phyloP scores from a whole-genome alignment of 2,888 invertebrate species.

The Apodemia zela region DNA sequence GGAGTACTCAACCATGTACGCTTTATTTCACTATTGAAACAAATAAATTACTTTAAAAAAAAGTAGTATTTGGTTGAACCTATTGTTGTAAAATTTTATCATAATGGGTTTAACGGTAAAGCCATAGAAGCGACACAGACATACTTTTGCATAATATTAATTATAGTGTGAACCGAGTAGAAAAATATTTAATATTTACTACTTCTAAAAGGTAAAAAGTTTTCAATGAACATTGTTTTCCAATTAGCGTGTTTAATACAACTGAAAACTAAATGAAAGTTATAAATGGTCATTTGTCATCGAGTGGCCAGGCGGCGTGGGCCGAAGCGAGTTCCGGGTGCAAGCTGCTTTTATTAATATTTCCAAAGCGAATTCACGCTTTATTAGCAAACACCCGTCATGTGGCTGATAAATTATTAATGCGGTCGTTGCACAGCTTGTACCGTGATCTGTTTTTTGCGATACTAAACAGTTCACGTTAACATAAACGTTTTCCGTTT shows the following conservation, averaged over 20 bases:
- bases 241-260: constrained; percentile 55
- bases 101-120: no score
- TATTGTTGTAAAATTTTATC: no score
- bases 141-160: no score
- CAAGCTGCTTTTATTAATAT: constrained; percentile 79
- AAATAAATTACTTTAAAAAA: no score
- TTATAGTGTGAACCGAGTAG: no score
- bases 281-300: constrained; percentile 74
- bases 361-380: constrained; percentile 75
- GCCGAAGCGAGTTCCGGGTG: constrained; percentile 60
- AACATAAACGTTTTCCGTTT: constrained; percentile 17
- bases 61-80: no score
- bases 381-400: constrained; percentile 80
- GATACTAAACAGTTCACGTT: constrained; percentile 32
- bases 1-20: no score
- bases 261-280: constrained; percentile 72
- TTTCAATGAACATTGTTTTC: constrained; percentile 27
- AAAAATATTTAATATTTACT: no score
- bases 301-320: constrained; percentile 46
- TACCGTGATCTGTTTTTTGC: constrained; percentile 59
- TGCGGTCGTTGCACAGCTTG: constrained; percentile 70
- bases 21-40: no score
- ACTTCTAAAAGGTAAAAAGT: no score
- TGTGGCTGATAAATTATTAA: constrained; percentile 80
- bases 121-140: no score